Evolutionary conservation across 2,797 vertebrate genomes (phyloP).

Genomic region (Eulemur coronatus): DNA sequence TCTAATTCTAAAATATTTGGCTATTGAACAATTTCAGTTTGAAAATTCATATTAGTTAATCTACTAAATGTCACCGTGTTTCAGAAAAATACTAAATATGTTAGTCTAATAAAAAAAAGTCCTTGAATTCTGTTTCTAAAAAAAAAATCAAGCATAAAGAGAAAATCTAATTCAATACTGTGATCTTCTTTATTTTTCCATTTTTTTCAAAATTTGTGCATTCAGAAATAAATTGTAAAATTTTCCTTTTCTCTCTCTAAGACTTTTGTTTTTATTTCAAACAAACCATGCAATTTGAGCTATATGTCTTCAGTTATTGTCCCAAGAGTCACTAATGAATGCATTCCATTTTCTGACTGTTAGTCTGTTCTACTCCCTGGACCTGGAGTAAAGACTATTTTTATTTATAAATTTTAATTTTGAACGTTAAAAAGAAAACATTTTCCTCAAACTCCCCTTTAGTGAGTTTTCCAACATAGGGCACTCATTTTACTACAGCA

Average conservation of each 20-base stretch:
- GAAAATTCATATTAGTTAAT: background rate
- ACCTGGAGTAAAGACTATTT: background rate
- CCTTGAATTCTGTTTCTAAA: background rate
- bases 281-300: background rate
- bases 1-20: background rate
- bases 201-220: slow-evolving; percentile 6
- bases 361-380: background rate
- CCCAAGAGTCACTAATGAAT: background rate
- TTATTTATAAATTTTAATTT: slow-evolving; percentile 45
- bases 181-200: background rate
- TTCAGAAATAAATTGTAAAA: slow-evolving; percentile 4
- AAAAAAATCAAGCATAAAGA: background rate
- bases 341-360: background rate
- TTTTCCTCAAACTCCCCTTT: slow-evolving; percentile 8
- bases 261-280: slow-evolving; percentile 45
- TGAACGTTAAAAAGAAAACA: slow-evolving; percentile 37
- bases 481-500: background rate
- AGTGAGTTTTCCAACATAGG: background rate
- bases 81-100: background rate
- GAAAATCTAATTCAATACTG: background rate
- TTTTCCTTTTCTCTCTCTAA: background rate
- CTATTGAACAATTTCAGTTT: background rate
- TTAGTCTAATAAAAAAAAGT: background rate
- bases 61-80: background rate
- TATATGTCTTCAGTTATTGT: background rate